A percentile compares a stretch with the other conserved stretches of the same genome.
Conservation (phyloP, 2,113 vertebrate genomes). For the Cercocebus atys region DNA sequence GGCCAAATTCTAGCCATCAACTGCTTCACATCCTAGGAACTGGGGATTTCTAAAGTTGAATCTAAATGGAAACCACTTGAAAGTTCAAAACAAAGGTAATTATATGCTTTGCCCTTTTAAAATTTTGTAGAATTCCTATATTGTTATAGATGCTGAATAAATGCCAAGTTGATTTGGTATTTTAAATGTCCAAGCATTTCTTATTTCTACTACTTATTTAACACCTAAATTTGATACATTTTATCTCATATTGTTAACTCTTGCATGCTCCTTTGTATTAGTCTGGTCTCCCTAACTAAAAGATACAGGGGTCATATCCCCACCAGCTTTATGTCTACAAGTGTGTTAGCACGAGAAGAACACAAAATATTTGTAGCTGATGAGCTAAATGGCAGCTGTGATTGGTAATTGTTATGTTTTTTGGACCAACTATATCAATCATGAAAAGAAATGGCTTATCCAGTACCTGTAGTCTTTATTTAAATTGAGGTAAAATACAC, state of each 20-base stretch:
- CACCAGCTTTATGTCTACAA: background rate
- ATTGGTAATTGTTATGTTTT: background rate
- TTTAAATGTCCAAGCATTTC: background rate
- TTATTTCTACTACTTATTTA: background rate
- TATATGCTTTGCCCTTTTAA: background rate
- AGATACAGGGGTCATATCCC: background rate
- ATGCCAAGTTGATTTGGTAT: background rate
- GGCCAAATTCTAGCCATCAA: background rate
- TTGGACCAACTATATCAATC: background rate
- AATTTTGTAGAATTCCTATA: background rate
- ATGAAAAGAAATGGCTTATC: background rate
- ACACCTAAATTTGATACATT: background rate
- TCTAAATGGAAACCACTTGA: background rate
- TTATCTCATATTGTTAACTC: background rate
- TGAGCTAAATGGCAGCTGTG: background rate
- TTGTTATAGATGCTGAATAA: background rate
- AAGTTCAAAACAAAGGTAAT: conserved; percentile 11
- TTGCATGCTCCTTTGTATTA: background rate
- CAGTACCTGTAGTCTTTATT: background rate
- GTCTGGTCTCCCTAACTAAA: background rate
- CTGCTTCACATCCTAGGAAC: background rate
- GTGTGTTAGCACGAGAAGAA: background rate
- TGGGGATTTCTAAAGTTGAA: background rate
- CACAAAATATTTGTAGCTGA: background rate
- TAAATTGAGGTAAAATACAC: background rate